Base-by-base conservation (phyloP, 2,797 vertebrate species). In the Sebastolobus altivelis region DNA sequence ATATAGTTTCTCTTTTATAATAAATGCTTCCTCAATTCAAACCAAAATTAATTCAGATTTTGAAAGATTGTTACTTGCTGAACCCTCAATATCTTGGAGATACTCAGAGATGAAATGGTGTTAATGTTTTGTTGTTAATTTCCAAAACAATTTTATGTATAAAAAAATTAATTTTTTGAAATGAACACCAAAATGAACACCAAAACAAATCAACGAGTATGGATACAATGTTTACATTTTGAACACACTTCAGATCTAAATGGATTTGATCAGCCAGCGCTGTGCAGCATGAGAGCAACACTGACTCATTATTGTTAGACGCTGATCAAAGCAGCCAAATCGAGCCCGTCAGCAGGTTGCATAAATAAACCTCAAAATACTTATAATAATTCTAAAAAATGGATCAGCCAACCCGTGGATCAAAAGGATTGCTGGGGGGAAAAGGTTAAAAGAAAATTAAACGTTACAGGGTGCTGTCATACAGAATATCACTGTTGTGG, bases 321-420 rank as follows among this genome's bases (percentile, higher is more conserved):
- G 4, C 22, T 81, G 76, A 86, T 86, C 75, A 86, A 86, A 90
- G 69, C 43, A 18, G 72, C 59, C 22, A 58, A 66, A 80, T 65
- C 0, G 5, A 60, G 56, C 58, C 89, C 33, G 43, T 61, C 75
- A 75, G 82, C 80, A 60, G 61, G 75, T 81, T 62, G 52, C 43
- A n/a, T 55, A 60, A 85, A 82, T 56, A 81, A 38, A 72, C 33
- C 29, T 27, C 60, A 70, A 65, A 59, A 43, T 5, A 59, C 20
- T 59, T 27, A 49, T 3, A 65, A 65, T 16, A 49, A 65, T 46
- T 65, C 40, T 6, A 4, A 72, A 33, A 86, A 66, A 13, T 31
- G 14, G 60, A 72, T 59, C 31, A 43, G 33, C 20, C 59, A 55
- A 52, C 27, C 68, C 31, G n/a, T 14, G 72, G 65, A 77, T 88